These are phyloP conservation scores for Ceyx margarethae DNA, from an alignment of 2,113 vertebrate species.

Conservation along the genomic window DNA sequence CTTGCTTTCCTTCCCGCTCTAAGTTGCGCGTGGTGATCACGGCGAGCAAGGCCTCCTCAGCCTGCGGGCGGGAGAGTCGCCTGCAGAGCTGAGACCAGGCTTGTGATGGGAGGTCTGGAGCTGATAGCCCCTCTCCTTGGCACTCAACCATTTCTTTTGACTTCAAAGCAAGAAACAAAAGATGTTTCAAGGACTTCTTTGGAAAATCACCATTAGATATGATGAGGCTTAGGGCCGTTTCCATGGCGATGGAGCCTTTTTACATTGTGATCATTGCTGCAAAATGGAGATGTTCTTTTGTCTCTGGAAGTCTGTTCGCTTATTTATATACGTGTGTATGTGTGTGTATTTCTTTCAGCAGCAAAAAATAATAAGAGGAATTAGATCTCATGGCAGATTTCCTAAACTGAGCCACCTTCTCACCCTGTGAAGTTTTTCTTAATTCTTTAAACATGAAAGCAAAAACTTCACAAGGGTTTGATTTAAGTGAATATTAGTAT, in stretches of 20 bases:
- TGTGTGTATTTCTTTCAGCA: slow-evolving; percentile 12
- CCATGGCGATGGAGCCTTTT: slow-evolving; percentile 74
- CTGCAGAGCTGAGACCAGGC: neutral
- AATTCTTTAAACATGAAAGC: slow-evolving; percentile 51
- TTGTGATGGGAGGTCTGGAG: slow-evolving; percentile 31
- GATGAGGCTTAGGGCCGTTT: slow-evolving; percentile 69
- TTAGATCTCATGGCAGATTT: slow-evolving; percentile 43
- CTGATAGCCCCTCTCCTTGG: slow-evolving; percentile 35
- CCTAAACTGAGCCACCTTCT: slow-evolving; percentile 18
- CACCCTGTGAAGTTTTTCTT: slow-evolving; percentile 16
- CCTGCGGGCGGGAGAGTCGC: neutral
- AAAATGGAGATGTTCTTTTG: slow-evolving; percentile 76
- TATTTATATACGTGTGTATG: slow-evolving; percentile 41
- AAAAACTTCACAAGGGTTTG: neutral
- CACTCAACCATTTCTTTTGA: slow-evolving; percentile 43
- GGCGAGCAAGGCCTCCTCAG: neutral
- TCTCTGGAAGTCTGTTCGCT: slow-evolving; percentile 57
- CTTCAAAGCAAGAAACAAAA: slow-evolving; percentile 75
- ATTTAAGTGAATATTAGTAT: slow-evolving; percentile 39
- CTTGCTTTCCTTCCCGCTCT: neutral
- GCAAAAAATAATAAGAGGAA: slow-evolving; percentile 40
- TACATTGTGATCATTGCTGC: slow-evolving; percentile 67
- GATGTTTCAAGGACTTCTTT: slow-evolving; percentile 73
- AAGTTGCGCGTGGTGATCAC: neutral
- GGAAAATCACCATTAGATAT: slow-evolving; percentile 70